Percentiles rank a stretch among this genome's conserved stretches.
phyloP scores from a whole-genome alignment of 2,113 vertebrate species.

The Smithornis capensis region DNA sequence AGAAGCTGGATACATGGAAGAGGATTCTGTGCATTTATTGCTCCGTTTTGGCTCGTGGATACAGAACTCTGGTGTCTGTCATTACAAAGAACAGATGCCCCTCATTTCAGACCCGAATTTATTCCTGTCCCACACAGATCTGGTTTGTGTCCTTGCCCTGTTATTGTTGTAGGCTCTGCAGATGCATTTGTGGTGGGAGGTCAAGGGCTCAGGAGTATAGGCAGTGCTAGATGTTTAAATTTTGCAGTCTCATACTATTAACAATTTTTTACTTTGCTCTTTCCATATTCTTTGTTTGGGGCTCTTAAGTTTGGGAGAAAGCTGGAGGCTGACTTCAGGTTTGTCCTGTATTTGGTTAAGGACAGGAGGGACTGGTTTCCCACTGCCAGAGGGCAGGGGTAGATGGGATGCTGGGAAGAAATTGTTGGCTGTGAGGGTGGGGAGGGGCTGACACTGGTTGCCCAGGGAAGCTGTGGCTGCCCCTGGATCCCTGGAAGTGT shows the following conservation, averaged over 20 bases:
- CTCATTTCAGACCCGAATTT: constrained; percentile 31
- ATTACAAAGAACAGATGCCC: constrained; percentile 4
- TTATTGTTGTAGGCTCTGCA: background rate
- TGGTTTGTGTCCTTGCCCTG: background rate
- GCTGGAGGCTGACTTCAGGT: fast-evolving
- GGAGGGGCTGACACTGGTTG: background rate
- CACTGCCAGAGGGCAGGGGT: background rate
- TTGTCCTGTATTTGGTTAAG: background rate
- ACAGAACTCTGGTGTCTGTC: background rate
- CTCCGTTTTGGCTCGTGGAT: background rate
- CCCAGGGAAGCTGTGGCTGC: background rate
- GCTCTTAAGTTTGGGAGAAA: too few species aligned
- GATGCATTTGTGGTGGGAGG: background rate
- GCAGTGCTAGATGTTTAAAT: background rate
- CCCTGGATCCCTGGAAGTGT: background rate
- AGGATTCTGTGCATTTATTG: background rate
- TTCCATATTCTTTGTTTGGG: fast-evolving
- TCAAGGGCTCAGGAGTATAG: background rate
- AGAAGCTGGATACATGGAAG: background rate
- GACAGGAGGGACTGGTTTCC: background rate
- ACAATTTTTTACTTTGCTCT: background rate
- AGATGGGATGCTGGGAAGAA: background rate
- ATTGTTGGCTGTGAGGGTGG: background rate
- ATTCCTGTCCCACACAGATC: background rate
- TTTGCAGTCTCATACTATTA: background rate